Evolutionary conservation across 2,797 vertebrate species (phyloP), one percentile per base, ranked within the genome.

Genomic region (Dendrocincla fuliginosa): DNA sequence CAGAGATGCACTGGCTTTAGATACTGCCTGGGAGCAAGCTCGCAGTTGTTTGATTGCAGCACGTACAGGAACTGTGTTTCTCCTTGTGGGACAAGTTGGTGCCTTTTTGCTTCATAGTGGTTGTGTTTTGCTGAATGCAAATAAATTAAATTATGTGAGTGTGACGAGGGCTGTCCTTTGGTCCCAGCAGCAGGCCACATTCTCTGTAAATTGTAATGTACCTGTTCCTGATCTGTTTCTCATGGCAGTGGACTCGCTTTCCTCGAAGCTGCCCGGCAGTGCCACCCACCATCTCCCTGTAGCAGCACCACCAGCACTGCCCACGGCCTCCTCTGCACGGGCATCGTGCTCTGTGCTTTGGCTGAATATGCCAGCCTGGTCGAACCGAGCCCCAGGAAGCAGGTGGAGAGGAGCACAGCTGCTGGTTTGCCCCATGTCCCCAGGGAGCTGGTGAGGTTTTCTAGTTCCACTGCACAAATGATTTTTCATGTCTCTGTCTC

Each of bases 261-360:
- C n/a, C 28, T 4, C 24, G 74, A 15, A 37, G 71, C 19, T 13
- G 6, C 25, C 7, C 0, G 3, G 76, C 50, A 35, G 30, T 1
- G 32, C 53, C 25, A 25, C 24, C 10, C 4, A 11, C 27, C 33
- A 7, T 5, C 20, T 50, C 18, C 39, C 57, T 9, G 30, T 1
- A 9, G 8, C 17, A 13, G 6, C 2, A 11, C 53, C 57, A 22
- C 7, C 46, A 49, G 63, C 46, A 14, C 41, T 10, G 50, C 55
- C 30, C 37, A 4, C 9, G 22, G 74, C 33, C 56, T 8, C 20
- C 27, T 0, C 2, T 4, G 37, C 57, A 1, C 0, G 2, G 2
- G 4, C 30, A 2, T 4, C 1, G 0, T 0, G 9, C 5, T 6
- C 42, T 19, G 4, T 9, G 0, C 50, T 18, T 16, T 1, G 3